phyloP scores from a whole-genome alignment of 2,797 vertebrate species.

The Phoeniculus purpureus region DNA sequence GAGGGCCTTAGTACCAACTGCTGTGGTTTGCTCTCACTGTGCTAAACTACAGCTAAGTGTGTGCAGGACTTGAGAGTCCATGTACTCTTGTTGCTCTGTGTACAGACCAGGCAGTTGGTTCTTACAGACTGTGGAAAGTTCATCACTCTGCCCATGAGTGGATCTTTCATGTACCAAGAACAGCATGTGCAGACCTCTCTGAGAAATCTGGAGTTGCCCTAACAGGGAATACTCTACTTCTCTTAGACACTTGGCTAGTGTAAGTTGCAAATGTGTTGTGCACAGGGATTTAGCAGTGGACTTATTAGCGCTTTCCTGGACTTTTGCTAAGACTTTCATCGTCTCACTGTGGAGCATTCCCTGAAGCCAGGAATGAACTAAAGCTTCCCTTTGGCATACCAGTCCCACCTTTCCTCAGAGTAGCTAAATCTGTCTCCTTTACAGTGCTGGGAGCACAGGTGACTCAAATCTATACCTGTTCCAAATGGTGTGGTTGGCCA shows the following conservation, averaged over 20 bases:
- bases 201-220: fast-evolving
- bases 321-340: not conserved
- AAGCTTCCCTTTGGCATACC: fast-evolving
- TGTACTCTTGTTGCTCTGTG: not conserved
- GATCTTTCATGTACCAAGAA: not conserved
- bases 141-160: not conserved
- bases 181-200: not conserved
- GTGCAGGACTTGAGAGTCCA: not conserved
- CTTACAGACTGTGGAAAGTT: not conserved
- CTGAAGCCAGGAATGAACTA: not conserved
- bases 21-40: not conserved
- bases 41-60: not conserved
- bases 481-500: not conserved
- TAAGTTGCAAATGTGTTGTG: fast-evolving
- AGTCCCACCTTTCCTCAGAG: not conserved
- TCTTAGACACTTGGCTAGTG: not conserved
- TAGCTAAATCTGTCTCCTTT: not conserved
- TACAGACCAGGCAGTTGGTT: not conserved
- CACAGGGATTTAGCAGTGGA: not conserved
- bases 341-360: not conserved
- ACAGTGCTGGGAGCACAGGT: not conserved
- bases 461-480: not conserved
- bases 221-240: not conserved
- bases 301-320: not conserved
- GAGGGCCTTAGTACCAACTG: not conserved